These are phyloP conservation scores for Galagoides demidoff DNA, from an alignment of 2,797 vertebrate genomes.

Conservation along the genomic window DNA sequence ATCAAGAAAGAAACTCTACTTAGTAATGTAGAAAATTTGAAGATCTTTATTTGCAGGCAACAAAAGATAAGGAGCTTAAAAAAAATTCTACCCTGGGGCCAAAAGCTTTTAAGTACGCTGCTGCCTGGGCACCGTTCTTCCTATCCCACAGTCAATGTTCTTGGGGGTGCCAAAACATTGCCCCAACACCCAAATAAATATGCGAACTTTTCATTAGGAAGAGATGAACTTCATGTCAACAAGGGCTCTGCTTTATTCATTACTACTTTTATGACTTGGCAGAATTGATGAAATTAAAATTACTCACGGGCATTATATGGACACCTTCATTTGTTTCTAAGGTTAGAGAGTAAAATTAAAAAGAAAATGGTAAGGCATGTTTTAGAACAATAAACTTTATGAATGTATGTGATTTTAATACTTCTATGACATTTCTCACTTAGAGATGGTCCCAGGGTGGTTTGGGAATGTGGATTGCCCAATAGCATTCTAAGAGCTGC, in stretches of 20 bases:
- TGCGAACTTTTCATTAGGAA: not conserved
- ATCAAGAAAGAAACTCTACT: not conserved
- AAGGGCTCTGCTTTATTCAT: constrained; percentile 31
- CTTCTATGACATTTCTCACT: not conserved
- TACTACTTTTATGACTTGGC: not conserved
- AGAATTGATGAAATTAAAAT: constrained; percentile 61
- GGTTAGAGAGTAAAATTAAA: not conserved
- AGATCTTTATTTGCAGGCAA: constrained; percentile 22
- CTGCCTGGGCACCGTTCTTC: not conserved
- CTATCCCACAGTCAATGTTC: not conserved
- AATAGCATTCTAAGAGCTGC: not conserved
- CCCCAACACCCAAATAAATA: not conserved
- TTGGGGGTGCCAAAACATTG: not conserved
- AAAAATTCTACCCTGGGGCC: not conserved
- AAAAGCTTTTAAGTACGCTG: not conserved
- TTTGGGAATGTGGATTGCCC: not conserved
- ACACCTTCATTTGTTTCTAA: constrained; percentile 38
- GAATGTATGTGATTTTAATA: not conserved
- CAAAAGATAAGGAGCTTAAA: not conserved
- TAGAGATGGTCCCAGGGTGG: not conserved
- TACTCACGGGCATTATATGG: not conserved
- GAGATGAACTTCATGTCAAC: constrained; percentile 38
- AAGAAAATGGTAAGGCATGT: not conserved
- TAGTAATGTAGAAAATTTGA: not conserved
- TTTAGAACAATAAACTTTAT: not conserved